Conservation (phyloP, 1,140 invertebrate genomes). For the Pogonomyrmex barbatus region DNA sequence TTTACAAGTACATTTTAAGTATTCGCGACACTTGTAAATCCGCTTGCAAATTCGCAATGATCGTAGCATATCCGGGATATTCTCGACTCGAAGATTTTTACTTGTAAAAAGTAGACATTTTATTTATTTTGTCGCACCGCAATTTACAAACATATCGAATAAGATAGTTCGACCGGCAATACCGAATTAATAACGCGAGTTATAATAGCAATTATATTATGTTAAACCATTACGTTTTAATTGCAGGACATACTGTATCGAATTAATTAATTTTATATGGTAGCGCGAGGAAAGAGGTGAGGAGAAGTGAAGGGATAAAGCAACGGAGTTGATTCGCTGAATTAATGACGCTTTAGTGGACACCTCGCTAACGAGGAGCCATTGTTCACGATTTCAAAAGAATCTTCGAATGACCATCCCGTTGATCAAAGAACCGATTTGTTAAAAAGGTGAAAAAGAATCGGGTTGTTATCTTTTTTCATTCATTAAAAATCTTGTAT, state of each 20-base stretch:
- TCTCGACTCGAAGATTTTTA: not conserved
- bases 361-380: constrained; percentile 34
- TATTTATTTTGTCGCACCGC: too few species aligned
- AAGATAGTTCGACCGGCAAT: not conserved
- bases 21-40: constrained; percentile 33
- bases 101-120: not conserved
- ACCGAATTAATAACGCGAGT: not conserved
- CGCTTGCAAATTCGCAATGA: constrained; percentile 1
- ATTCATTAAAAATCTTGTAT: constrained; percentile 8
- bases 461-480: not conserved
- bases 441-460: constrained; percentile 2
- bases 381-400: constrained; percentile 48
- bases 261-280: constrained; percentile 10
- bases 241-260: not conserved
- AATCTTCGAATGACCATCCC: constrained; percentile 19
- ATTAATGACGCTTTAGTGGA: constrained; percentile 43
- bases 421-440: constrained; percentile 10
- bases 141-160: not conserved
- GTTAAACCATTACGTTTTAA: constrained; percentile 24
- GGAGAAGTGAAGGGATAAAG: not conserved
- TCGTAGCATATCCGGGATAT: not conserved
- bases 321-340: constrained; percentile 37
- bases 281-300: not conserved
- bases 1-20: constrained; percentile 43
- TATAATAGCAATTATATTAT: not conserved